Percentiles rank a stretch among this genome's conserved stretches.
Evolutionary conservation across 2,797 vertebrate genomes (phyloP).

Genomic region (Spatula clypeata): DNA sequence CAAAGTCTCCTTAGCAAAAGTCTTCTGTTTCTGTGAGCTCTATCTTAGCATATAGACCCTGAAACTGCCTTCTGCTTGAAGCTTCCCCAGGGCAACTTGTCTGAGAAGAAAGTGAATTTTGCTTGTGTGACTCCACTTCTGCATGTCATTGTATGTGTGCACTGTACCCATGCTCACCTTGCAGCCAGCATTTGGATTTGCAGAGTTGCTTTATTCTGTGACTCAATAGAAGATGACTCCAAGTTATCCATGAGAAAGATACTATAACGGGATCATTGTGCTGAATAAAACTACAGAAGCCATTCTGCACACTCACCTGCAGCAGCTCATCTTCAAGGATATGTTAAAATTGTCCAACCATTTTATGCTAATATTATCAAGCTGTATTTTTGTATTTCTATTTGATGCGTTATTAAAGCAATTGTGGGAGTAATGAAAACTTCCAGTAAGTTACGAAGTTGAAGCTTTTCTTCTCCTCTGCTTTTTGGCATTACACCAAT

Average conservation of each 20-base stretch:
- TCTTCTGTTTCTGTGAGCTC: neutral
- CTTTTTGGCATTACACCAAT: constrained; percentile 23
- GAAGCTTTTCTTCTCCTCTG: neutral
- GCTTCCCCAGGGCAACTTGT: neutral
- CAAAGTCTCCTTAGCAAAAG: accelerated
- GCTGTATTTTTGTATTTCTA: neutral
- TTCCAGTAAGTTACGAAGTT: neutral
- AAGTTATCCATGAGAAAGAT: neutral
- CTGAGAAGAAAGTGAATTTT: neutral
- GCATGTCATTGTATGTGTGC: neutral
- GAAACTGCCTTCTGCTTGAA: neutral
- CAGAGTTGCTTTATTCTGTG: neutral
- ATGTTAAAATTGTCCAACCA: neutral
- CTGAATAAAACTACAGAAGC: neutral
- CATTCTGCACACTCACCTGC: neutral
- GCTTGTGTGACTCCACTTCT: neutral
- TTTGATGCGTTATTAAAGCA: neutral
- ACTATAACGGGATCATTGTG: neutral
- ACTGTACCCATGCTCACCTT: neutral
- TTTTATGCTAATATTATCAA: neutral
- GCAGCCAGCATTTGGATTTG: accelerated
- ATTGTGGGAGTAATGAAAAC: neutral
- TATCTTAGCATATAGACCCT: neutral
- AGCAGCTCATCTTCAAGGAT: neutral
- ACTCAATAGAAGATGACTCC: neutral